Evolutionary conservation across 2,113 vertebrate genomes (phyloP).

Genomic region (Hassar affinis): DNA sequence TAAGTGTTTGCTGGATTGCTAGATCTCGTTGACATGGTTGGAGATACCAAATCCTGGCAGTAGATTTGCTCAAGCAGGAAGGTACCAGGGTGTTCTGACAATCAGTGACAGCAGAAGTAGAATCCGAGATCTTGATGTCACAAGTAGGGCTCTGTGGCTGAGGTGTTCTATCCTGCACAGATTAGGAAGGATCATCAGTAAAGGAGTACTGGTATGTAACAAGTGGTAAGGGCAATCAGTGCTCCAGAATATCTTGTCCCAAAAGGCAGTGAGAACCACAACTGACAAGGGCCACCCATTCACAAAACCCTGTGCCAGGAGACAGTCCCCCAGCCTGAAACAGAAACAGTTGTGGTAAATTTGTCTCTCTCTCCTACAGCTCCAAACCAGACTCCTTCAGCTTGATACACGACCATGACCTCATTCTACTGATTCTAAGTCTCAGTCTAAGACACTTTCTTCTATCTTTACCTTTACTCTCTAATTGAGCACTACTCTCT

Average conservation of each 20-base stretch:
- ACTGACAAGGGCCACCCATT: neutral
- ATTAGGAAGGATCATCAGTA: neutral
- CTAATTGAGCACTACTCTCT: too few relatives aligned
- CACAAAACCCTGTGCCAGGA: neutral
- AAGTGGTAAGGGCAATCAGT: neutral
- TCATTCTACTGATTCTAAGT: neutral
- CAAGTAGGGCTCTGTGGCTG: neutral
- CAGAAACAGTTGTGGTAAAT: neutral
- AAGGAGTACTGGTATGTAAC: neutral
- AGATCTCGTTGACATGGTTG: neutral
- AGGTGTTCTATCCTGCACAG: neutral
- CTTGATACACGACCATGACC: too few relatives aligned
- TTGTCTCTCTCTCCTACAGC: neutral
- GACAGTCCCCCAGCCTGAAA: neutral
- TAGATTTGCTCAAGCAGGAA: neutral
- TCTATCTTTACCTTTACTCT: too few relatives aligned
- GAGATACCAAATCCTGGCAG: neutral
- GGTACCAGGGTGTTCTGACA: neutral
- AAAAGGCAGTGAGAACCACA: neutral
- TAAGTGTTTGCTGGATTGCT: neutral
- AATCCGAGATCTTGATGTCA: neutral
- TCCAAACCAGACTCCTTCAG: neutral
- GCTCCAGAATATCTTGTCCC: neutral
- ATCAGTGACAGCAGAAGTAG: neutral
- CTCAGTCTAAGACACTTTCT: too few relatives aligned